Evolutionary conservation across 2,888 invertebrate species (phyloP).

Genomic region (Aspidiotus destructor): DNA sequence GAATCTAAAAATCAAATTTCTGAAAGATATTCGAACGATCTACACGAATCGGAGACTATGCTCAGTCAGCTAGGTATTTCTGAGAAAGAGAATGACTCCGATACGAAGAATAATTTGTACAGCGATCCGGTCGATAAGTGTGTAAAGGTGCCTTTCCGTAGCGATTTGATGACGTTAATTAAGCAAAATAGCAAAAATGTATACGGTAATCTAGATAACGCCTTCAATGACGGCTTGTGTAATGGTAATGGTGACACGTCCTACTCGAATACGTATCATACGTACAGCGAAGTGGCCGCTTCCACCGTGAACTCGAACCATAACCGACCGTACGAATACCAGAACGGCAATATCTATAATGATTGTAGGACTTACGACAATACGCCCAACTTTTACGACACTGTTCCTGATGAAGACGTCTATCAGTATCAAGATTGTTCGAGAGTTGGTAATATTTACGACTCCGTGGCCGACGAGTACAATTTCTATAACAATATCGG

Average conservation of each 20-base stretch:
- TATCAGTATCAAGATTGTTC: not conserved
- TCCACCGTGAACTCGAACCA: conserved; percentile 14
- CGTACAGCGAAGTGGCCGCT: not conserved
- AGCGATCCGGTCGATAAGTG: conserved; percentile 15
- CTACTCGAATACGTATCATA: not conserved
- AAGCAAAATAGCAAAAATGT: conserved; percentile 20
- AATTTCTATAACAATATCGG: not conserved
- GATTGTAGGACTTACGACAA: not conserved
- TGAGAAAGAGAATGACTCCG: conserved; percentile 12
- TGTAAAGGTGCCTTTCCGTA: conserved; percentile 27
- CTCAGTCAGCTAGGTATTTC: conserved; percentile 33
- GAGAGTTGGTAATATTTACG: conserved; percentile 16
- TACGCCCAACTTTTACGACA: conserved; percentile 16
- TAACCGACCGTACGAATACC: not conserved
- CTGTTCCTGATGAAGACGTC: conserved; percentile 18
- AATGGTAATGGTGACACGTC: not conserved
- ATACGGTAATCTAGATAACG: conserved; percentile 9
- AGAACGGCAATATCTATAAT: not conserved
- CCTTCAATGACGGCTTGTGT: not conserved
- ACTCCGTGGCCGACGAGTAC: conserved; percentile 14
- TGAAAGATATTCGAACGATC: conserved; percentile 32
- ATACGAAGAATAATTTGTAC: conserved; percentile 26
- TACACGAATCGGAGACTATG: conserved; percentile 28
- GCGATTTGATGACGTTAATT: conserved; percentile 25
- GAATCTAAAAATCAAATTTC: conserved; percentile 22